Percentiles rank a stretch among this genome's conserved stretches.
Conservation (phyloP, 1,140 invertebrate genomes). For the Aphis gossypii region DNA sequence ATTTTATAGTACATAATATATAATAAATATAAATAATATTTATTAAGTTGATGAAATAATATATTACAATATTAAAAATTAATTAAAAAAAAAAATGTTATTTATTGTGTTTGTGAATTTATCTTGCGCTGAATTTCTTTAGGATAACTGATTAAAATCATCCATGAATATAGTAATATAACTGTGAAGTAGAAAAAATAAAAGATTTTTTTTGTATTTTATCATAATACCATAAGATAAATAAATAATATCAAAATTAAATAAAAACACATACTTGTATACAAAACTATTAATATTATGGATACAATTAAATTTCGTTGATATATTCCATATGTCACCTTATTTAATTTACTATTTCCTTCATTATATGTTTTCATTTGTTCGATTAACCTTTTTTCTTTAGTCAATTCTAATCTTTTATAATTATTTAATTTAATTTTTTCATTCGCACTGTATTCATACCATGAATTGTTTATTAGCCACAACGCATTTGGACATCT, state of each 20-base stretch:
- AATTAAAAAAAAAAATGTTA: not conserved
- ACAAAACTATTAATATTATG: not conserved
- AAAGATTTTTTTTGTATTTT: not conserved
- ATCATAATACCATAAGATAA: not conserved
- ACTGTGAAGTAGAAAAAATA: not conserved
- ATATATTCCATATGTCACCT: not conserved
- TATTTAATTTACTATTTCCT: not conserved
- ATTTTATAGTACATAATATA: not conserved
- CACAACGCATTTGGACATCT: not conserved
- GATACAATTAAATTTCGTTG: not conserved
- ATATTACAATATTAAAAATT: not conserved
- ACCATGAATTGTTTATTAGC: not conserved
- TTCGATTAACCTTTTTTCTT: not conserved
- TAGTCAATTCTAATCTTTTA: not conserved
- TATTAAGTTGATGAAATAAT: not conserved
- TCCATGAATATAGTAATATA: not conserved
- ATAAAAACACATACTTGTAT: conserved; percentile 12
- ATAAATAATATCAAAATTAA: not conserved
- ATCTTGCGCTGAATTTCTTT: not conserved
- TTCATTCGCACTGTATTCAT: not conserved
- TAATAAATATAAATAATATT: not conserved
- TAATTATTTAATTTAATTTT: not conserved
- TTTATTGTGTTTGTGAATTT: not conserved
- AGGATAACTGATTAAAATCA: not conserved
- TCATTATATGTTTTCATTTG: not conserved